A percentile compares a stretch with the other conserved stretches of the same genome.
Conservation (phyloP, 1,140 invertebrate species). For the Drosophila pectinifera region DNA sequence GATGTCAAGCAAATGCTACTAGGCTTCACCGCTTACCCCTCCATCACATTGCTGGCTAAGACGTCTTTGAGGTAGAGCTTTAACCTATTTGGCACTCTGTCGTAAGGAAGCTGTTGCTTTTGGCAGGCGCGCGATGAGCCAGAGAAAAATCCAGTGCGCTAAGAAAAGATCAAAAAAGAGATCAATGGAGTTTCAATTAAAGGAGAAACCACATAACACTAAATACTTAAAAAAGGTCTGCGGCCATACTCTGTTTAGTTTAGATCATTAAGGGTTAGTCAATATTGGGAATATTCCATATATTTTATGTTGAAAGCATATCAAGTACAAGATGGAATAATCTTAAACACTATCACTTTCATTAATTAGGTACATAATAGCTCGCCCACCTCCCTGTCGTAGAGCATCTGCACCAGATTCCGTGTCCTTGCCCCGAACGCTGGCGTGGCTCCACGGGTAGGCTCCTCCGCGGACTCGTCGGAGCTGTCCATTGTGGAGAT, state of each 20-base stretch:
- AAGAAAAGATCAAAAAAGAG: neutral
- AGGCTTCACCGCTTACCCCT: conserved; percentile 66
- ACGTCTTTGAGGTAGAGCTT: conserved; percentile 87
- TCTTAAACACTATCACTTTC: neutral
- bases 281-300: neutral
- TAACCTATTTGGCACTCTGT: conserved; percentile 87
- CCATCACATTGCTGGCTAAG: conserved; percentile 84
- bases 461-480: conserved; percentile 65
- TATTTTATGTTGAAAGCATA: neutral
- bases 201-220: neutral
- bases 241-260: too few relatives aligned
- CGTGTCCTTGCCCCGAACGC: conserved; percentile 43
- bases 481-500: conserved; percentile 74
- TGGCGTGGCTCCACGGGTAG: conserved; percentile 32
- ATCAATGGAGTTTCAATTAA: neutral
- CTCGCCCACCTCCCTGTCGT: conserved; percentile 73
- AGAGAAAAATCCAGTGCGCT: conserved; percentile 70
- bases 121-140: conserved; percentile 54
- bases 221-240: neutral
- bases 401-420: conserved; percentile 71
- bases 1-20: neutral
- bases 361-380: neutral
- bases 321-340: neutral
- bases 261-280: neutral
- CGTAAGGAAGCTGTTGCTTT: conserved; percentile 85